Percentiles rank a stretch among this genome's conserved stretches.
These are phyloP conservation scores for Aleiodes alternator DNA, from an alignment of 2,888 invertebrate species.

Conservation along the genomic window DNA sequence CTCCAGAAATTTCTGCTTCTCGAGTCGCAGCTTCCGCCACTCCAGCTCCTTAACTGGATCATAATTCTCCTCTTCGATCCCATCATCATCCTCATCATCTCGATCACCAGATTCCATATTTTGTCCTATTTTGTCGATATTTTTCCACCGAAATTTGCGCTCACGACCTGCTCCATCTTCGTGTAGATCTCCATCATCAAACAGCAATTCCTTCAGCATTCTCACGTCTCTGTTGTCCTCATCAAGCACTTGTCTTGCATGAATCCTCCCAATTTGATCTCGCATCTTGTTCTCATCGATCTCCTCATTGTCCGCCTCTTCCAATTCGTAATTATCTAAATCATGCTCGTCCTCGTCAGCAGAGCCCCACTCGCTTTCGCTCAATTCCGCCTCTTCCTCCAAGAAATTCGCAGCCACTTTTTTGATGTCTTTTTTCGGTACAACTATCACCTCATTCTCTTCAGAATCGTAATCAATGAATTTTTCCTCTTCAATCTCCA, in stretches of 20 bases:
- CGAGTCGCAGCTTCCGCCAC: slow-evolving; percentile 87
- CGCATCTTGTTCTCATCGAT: slow-evolving; percentile 88
- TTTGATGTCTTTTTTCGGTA: slow-evolving; percentile 70
- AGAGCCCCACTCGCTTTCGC: slow-evolving; percentile 93
- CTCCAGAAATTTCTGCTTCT: slow-evolving; percentile 87
- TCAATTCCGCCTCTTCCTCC: slow-evolving; percentile 93
- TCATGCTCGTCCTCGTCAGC: slow-evolving; percentile 91
- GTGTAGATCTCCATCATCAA: slow-evolving; percentile 93
- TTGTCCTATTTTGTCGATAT: slow-evolving; percentile 78
- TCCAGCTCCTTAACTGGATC: slow-evolving; percentile 86
- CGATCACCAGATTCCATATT: slow-evolving; percentile 63
- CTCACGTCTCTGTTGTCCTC: slow-evolving; percentile 91
- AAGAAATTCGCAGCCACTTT: slow-evolving; percentile 84
- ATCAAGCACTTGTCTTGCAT: slow-evolving; percentile 90
- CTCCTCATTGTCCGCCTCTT: slow-evolving; percentile 89
- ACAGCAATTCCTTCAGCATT: slow-evolving; percentile 88
- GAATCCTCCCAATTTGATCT: slow-evolving; percentile 88
- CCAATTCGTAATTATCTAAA: slow-evolving; percentile 87
- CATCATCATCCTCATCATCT: slow-evolving; percentile 67
- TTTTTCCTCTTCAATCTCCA: slow-evolving; percentile 68
- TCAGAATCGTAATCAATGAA: slow-evolving; percentile 88
- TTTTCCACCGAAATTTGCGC: slow-evolving; percentile 91
- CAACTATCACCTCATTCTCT: slow-evolving; percentile 84
- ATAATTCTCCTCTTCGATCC: slow-evolving; percentile 77
- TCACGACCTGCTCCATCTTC: slow-evolving; percentile 85